Conservation (phyloP, 2,888 invertebrate genomes). For the Synergus laeviventris region DNA sequence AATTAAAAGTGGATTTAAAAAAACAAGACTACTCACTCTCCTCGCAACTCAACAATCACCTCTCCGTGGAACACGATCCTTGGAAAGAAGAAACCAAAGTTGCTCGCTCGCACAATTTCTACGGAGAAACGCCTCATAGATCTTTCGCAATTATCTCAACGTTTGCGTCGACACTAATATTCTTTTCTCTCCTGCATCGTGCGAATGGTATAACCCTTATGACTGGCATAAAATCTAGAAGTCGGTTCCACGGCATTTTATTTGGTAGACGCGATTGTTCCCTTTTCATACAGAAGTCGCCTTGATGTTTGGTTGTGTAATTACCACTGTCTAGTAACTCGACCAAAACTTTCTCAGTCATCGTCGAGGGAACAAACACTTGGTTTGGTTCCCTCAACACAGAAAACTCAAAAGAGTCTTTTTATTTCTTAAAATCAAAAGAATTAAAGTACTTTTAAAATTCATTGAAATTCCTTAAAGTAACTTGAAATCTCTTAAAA, state of each 20-base stretch:
- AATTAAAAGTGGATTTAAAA: neutral
- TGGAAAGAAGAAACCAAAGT: slow-evolving; percentile 42
- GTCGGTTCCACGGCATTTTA: slow-evolving; percentile 27
- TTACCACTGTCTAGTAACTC: neutral
- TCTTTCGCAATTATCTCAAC: slow-evolving; percentile 32
- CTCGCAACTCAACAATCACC: slow-evolving; percentile 23
- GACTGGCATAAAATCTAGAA: neutral
- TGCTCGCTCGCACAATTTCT: slow-evolving; percentile 43
- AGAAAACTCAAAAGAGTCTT: no score
- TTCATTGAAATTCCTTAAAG: no score
- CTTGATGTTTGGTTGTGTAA: slow-evolving; percentile 5
- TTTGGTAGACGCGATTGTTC: slow-evolving; percentile 5
- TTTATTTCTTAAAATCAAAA: no score
- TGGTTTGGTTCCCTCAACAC: no score
- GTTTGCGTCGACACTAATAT: slow-evolving; percentile 15
- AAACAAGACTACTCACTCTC: neutral
- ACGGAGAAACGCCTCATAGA: slow-evolving; percentile 43
- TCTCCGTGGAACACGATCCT: slow-evolving; percentile 47
- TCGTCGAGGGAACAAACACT: neutral
- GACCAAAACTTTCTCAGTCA: neutral
- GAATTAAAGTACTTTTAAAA: no score
- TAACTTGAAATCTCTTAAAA: no score
- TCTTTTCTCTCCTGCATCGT: slow-evolving; percentile 27
- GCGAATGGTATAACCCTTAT: slow-evolving; percentile 20
- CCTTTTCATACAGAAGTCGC: neutral